Evolutionary conservation across 2,113 vertebrate genomes (phyloP), one percentile per base, ranked within the genome.

Genomic region (Pluvialis apricaria): DNA sequence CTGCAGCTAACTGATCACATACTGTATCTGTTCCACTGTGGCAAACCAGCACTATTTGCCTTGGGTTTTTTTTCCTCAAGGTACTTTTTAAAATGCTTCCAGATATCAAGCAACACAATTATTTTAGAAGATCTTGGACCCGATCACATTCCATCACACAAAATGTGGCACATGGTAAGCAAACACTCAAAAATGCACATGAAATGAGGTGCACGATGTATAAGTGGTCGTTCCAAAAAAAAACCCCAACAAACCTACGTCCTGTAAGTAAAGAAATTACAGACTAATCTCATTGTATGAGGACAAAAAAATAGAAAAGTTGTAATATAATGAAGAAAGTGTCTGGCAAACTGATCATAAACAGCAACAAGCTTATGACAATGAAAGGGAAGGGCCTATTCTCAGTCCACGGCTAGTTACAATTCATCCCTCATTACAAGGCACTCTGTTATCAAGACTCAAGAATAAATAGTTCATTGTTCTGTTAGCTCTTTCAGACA

Each of bases 1-100:
- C 97, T 98, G 97, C 98, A 98, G 98, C 97, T 98, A 98, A 98
- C 98, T 98, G 98, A 99, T 99, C 98, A 98, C 98, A 99, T 98
- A 98, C 97, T 89, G 2, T 98, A 98, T 99, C 98, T 98, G 96
- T 98, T 98, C 98, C 98, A 97, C 94, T 98, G 98, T 79, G 98
- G 99, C 98, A 98, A 97, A 98, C 98, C 98, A 97, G 97, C 66
- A 72, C 91, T 96, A 92, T 96, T 97, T 96, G 92, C 98, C 98
- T 98, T 95, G 97, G 28, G 3, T 97, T 96, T 97, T 98, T 96
- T 96, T 97, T 96, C 96, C 98, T 98, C 94, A 88, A 98, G 98
- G 95, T 98, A 98, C 97, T 98, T 99, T 94, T 88, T n/a, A 97
- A 98, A 99, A 98, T 91, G 93, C 95, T 99, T 98, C 98, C 98